Evolutionary conservation across 2,888 invertebrate genomes (phyloP).

Genomic region (Melanostoma scalare): DNA sequence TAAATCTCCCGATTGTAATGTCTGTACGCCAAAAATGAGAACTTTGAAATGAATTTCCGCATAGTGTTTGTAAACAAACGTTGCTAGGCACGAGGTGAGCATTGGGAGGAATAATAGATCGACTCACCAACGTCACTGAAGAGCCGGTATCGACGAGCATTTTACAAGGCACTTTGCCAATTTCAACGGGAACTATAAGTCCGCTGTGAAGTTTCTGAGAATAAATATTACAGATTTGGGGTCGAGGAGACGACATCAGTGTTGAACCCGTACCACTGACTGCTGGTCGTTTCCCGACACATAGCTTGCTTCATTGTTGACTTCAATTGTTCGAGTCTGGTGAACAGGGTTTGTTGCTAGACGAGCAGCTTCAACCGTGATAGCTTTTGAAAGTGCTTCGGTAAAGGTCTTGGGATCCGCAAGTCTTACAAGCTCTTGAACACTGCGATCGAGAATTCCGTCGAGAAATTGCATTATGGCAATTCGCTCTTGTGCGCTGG

Average conservation of each 20-base stretch:
- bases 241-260: slow-evolving; percentile 32
- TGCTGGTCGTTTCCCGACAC: slow-evolving; percentile 40
- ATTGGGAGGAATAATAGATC: slow-evolving; percentile 37
- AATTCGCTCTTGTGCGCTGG: slow-evolving; percentile 18
- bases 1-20: too few species aligned
- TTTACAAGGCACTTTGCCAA: slow-evolving; percentile 7
- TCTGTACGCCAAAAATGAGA: too few species aligned
- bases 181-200: slow-evolving; percentile 1
- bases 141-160: slow-evolving; percentile 25
- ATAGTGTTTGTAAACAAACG: slow-evolving; percentile 21
- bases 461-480: slow-evolving; percentile 35
- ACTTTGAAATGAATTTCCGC: too few species aligned
- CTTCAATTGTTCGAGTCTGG: too few species aligned
- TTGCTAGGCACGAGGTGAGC: not conserved
- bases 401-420: too few species aligned
- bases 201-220: slow-evolving; percentile 12
- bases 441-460: too few species aligned
- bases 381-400: too few species aligned
- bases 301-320: not conserved
- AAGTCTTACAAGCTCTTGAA: too few species aligned
- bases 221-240: slow-evolving; percentile 38
- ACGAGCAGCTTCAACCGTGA: too few species aligned
- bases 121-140: slow-evolving; percentile 26
- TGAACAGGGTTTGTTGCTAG: too few species aligned
- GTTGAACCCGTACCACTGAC: slow-evolving; percentile 36